A percentile compares a stretch with the other conserved stretches of the same genome.
Evolutionary conservation across 2,113 vertebrate genomes (phyloP).

Genomic region (Chionis minor): DNA sequence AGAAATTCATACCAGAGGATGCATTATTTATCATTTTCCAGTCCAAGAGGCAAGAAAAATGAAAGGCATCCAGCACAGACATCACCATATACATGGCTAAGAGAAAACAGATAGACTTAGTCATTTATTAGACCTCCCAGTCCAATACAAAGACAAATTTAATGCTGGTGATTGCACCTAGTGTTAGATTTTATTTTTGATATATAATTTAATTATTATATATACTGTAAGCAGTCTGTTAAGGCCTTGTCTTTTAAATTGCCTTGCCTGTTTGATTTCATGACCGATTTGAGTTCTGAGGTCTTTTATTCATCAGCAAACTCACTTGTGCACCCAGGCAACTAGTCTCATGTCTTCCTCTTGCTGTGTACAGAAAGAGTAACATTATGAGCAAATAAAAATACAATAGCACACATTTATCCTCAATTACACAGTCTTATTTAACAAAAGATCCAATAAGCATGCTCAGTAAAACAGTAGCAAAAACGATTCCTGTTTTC

Average conservation of each 20-base stretch:
- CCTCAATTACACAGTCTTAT: neutral
- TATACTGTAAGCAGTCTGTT: neutral
- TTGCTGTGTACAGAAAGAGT: neutral
- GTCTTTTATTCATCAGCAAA: neutral
- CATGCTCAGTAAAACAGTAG: neutral
- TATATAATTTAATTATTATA: neutral
- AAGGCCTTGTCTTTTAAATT: neutral
- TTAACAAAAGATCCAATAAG: neutral
- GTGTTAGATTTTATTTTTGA: neutral
- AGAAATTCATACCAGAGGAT: neutral
- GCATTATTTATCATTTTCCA: neutral
- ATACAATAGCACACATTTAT: neutral
- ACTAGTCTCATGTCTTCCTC: neutral
- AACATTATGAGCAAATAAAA: neutral
- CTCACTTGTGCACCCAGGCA: neutral
- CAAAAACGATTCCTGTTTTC: neutral
- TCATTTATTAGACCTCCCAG: neutral
- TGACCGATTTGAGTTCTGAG: neutral
- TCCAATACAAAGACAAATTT: neutral
- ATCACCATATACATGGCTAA: neutral
- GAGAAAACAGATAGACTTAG: neutral
- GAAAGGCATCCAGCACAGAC: neutral
- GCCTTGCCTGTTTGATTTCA: neutral
- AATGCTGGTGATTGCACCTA: neutral
- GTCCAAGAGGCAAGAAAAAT: neutral